A percentile compares a stretch with the other conserved stretches of the same genome.
These are phyloP conservation scores for Anhinga anhinga DNA, from an alignment of 2,113 vertebrate species.

Conservation along the genomic window DNA sequence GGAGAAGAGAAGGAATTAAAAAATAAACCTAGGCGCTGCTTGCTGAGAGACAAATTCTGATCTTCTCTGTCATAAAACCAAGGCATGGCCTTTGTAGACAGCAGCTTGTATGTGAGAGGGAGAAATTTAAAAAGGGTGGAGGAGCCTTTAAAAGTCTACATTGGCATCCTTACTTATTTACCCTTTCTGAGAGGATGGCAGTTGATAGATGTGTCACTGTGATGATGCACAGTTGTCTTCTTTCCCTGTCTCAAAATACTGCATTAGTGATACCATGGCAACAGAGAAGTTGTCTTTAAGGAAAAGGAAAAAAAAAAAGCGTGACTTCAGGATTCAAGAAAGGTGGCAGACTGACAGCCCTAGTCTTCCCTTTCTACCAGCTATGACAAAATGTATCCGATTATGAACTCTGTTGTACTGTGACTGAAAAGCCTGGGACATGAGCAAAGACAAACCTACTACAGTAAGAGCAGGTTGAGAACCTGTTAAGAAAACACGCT, in stretches of 20 bases:
- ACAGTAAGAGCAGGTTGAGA: background rate
- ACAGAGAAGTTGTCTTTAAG: slow-evolving; percentile 47
- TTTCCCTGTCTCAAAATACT: slow-evolving; percentile 42
- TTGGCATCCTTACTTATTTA: slow-evolving; percentile 32
- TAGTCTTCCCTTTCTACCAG: background rate
- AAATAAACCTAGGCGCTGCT: background rate
- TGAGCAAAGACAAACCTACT: background rate
- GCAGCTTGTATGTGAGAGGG: background rate
- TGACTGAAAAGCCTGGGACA: slow-evolving; percentile 9
- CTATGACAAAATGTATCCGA: slow-evolving; percentile 21
- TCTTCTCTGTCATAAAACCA: background rate
- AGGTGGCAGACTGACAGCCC: slow-evolving; percentile 56
- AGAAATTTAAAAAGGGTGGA: background rate
- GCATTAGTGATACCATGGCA: slow-evolving; percentile 56
- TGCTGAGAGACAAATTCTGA: background rate
- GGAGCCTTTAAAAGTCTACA: background rate
- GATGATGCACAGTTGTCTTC: slow-evolving; percentile 32
- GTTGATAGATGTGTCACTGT: slow-evolving; percentile 49
- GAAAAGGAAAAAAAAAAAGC: background rate
- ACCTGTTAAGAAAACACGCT: background rate
- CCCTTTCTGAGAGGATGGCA: slow-evolving; percentile 2
- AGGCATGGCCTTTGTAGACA: background rate
- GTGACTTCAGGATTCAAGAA: slow-evolving; percentile 25
- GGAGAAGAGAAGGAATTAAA: background rate
- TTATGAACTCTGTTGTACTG: background rate